Evolutionary conservation across 2,888 invertebrate genomes (phyloP), one percentile per base, ranked within the genome.

Genomic region (Drosophila glabriapex): DNA sequence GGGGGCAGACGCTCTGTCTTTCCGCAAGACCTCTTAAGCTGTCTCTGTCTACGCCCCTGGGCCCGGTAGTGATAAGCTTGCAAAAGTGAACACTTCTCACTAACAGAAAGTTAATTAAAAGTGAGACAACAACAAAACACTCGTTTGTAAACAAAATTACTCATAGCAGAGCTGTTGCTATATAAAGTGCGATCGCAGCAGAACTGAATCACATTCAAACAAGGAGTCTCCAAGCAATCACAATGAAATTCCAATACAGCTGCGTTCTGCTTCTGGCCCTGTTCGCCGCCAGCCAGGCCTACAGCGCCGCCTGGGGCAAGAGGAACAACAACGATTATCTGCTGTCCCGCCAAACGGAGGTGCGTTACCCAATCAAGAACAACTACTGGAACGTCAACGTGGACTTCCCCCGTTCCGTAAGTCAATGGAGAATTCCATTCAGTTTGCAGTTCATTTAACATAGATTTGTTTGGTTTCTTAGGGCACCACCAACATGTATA

Each of bases 181-280:
- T 84, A 87, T 70, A 87, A 70, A 63, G 9, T 7, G 3, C 19
- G 25, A 41, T 41, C 19, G 6, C n/a, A 39, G 29, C 60, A 25
- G 14, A 33, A n/a, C 9, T 6, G 6, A 16, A 10, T 16, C 64
- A 76, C 64, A 58, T 49, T 63, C 58, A 29, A 63, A 25, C 37
- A 29, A 37, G 59, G 54, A 56, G 41, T 77, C 73, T 68, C 65
- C 35, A n/a, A 68, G 39, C 4, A 60, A 3, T 39, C 54, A 69
- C 41, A 50, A 89, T 87, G 82, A 79, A 85, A 59, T 73, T 82
- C 66, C 64, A 88, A 14, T 81, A 84, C 69, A 73, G 70, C 68
- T 73, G 68, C 46, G 64, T 82, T 49, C 68, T 90, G 12, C 75
- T 91, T 25, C 52, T 85, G 52, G 89, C 91, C 69, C 50, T 85